A percentile compares a stretch with the other conserved stretches of the same genome.
Evolutionary conservation across 2,888 invertebrate species (phyloP).

Genomic region (Parapristionchus giblindavisi): DNA sequence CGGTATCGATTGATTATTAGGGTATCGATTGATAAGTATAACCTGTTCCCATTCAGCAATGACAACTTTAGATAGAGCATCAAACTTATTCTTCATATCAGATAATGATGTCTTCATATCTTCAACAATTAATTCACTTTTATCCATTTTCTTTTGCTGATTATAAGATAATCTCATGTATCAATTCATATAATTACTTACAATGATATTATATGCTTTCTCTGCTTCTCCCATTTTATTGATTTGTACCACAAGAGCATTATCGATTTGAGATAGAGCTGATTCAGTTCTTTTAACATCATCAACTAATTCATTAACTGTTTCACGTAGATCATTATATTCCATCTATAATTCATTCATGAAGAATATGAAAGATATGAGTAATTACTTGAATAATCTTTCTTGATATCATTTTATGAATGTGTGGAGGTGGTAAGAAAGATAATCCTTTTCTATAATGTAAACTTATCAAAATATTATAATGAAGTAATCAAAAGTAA

Average conservation of each 20-base stretch:
- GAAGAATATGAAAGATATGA: not conserved
- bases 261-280: constrained; percentile 31
- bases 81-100: constrained; percentile 5
- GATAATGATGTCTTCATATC: not conserved
- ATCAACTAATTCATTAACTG: constrained; percentile 17
- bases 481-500: too few species aligned
- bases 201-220: constrained; percentile 16
- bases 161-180: not conserved
- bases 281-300: constrained; percentile 7
- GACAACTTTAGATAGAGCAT: constrained; percentile 22
- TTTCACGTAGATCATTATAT: constrained; percentile 16
- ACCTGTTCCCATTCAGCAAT: constrained; percentile 33
- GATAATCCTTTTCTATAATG: constrained; percentile 13
- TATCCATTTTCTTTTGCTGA: too few species aligned
- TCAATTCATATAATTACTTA: not conserved
- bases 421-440: constrained; percentile 25
- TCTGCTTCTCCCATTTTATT: constrained; percentile 29
- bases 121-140: too few species aligned
- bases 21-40: too few species aligned
- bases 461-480: not conserved
- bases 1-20: too few species aligned
- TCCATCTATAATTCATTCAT: constrained; percentile 1
- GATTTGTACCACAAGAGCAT: constrained; percentile 29
- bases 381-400: constrained; percentile 22
- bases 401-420: constrained; percentile 13